phyloP scores from a whole-genome alignment of 1,140 invertebrate species.

The Zelostemma sp. region DNA sequence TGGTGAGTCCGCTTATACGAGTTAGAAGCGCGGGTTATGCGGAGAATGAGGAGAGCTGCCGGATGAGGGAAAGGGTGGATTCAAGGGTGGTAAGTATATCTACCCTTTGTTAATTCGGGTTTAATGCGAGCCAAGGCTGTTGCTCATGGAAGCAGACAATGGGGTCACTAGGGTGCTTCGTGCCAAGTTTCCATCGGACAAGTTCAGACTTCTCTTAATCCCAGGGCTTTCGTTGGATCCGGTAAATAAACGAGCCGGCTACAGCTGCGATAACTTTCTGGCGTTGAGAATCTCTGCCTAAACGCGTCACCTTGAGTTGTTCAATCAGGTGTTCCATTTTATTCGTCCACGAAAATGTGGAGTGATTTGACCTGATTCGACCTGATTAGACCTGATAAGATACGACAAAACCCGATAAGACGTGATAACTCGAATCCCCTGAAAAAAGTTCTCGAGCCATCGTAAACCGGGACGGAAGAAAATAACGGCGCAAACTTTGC shows the following conservation, averaged over 20 bases:
- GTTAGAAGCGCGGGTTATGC: conserved; percentile 52
- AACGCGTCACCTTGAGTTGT: too few relatives aligned
- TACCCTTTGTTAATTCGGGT: conserved; percentile 62
- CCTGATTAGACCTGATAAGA: too few relatives aligned
- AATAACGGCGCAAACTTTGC: not conserved
- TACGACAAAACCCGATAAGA: too few relatives aligned
- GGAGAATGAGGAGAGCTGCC: conserved; percentile 30
- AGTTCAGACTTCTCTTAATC: conserved; percentile 56
- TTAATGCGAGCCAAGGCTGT: conserved; percentile 55
- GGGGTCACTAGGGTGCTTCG: conserved; percentile 62
- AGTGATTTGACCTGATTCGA: too few relatives aligned
- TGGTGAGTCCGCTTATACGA: conserved; percentile 49
- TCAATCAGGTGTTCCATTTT: too few relatives aligned
- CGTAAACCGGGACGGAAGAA: too few relatives aligned
- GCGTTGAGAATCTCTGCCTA: too few relatives aligned
- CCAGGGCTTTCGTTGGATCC: conserved; percentile 23
- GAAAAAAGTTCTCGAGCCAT: too few relatives aligned
- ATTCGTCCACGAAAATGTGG: too few relatives aligned
- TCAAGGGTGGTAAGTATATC: conserved; percentile 54
- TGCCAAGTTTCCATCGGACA: conserved; percentile 61
- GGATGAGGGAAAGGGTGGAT: conserved; percentile 38
- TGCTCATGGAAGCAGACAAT: conserved; percentile 56
- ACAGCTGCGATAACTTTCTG: not conserved
- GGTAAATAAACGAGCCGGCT: conserved; percentile 8
- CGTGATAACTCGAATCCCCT: too few relatives aligned